phyloP scores from a whole-genome alignment of 2,113 vertebrate species.

The Ursus arctos region DNA sequence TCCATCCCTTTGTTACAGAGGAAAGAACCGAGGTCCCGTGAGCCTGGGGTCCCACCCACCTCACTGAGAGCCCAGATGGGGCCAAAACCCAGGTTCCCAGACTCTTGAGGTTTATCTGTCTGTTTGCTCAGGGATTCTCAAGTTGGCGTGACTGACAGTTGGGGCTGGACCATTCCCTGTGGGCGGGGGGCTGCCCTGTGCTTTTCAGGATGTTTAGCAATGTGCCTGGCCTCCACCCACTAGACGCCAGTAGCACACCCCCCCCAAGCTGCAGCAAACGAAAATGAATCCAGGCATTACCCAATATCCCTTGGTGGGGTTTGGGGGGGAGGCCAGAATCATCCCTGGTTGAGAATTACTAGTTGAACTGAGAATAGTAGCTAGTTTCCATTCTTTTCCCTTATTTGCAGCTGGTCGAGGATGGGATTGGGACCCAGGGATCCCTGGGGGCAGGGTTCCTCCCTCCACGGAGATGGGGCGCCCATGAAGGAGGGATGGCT shows the following conservation, averaged over 20 bases:
- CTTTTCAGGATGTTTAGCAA: fast-evolving
- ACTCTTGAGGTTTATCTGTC: background rate
- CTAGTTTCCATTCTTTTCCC: background rate
- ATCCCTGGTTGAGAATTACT: background rate
- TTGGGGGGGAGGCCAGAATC: background rate
- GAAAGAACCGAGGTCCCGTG: fast-evolving
- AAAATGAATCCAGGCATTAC: background rate
- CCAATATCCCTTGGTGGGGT: fast-evolving
- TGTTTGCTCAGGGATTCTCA: background rate
- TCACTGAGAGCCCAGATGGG: background rate
- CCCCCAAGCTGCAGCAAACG: background rate
- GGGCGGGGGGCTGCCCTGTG: background rate
- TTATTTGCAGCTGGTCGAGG: background rate
- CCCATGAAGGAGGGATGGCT: background rate
- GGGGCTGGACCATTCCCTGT: fast-evolving
- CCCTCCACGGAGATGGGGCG: background rate
- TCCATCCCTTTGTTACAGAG: fast-evolving
- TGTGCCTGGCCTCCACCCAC: background rate
- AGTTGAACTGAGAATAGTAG: background rate
- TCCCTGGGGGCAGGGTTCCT: background rate
- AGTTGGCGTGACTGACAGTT: fast-evolving
- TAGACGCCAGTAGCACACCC: background rate
- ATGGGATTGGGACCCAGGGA: background rate
- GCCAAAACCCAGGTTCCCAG: background rate
- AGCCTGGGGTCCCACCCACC: background rate